Conservation (phyloP, 2,888 invertebrate genomes). For the Acronicta psi region DNA sequence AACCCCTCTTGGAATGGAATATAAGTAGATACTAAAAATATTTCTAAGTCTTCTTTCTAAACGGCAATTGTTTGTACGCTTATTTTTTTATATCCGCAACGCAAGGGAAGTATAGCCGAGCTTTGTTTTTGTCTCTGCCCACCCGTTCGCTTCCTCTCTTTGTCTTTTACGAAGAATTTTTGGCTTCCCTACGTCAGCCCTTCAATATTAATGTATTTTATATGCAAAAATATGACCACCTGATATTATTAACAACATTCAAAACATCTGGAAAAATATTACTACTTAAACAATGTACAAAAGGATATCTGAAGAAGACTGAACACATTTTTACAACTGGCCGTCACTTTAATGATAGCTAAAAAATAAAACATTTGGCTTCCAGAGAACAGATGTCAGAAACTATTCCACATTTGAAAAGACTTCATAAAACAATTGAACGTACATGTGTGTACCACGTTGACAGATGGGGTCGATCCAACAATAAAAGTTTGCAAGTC, state of each 20-base stretch:
- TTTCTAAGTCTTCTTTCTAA: constrained; percentile 69
- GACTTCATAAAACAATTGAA: constrained; percentile 52
- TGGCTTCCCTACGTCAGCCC: constrained; percentile 76
- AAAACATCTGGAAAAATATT: constrained; percentile 8
- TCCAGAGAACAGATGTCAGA: constrained; percentile 54
- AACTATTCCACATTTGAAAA: constrained; percentile 48
- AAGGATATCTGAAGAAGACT: not conserved
- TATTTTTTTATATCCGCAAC: constrained; percentile 73
- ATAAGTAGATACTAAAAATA: constrained; percentile 19
- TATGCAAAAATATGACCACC: constrained; percentile 63
- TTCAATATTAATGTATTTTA: constrained; percentile 69
- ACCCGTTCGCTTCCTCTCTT: constrained; percentile 85
- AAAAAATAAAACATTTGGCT: constrained; percentile 49
- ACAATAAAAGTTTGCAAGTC: constrained; percentile 55
- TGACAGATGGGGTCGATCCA: constrained; percentile 53
- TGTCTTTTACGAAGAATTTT: constrained; percentile 80
- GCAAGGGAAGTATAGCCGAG: constrained; percentile 71
- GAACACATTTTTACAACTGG: constrained; percentile 23
- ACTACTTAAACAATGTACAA: no score
- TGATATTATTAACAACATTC: constrained; percentile 22
- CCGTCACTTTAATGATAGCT: constrained; percentile 17
- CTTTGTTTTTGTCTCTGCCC: constrained; percentile 79
- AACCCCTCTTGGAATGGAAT: no score
- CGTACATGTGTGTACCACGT: constrained; percentile 37
- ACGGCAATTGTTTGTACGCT: constrained; percentile 58